Conservation (phyloP, 2,888 invertebrate species). For the Drosophila mercatorum region DNA sequence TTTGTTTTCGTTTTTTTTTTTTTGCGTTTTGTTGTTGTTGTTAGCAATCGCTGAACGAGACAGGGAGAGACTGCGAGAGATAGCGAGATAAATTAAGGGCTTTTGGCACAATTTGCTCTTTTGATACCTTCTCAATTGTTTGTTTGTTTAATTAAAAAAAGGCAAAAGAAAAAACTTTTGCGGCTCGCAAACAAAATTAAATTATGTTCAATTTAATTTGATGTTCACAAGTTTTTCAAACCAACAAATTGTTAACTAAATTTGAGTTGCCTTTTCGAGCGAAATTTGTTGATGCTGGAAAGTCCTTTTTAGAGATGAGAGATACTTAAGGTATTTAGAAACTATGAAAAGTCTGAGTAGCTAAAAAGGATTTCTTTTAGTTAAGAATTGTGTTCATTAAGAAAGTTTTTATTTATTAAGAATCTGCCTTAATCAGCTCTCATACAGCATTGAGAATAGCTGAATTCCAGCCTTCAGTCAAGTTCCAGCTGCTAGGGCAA, state of each 20-base stretch:
- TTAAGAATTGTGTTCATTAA: neutral
- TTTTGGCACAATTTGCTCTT: slow-evolving; percentile 51
- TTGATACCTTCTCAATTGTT: slow-evolving; percentile 60
- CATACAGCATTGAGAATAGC: no score
- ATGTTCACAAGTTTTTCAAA: slow-evolving; percentile 32
- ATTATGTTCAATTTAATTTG: slow-evolving; percentile 74
- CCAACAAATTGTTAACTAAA: neutral
- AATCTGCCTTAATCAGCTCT: no score
- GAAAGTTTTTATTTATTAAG: no score
- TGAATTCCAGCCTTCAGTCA: no score
- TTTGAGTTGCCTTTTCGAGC: neutral
- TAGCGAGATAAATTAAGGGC: slow-evolving; percentile 50
- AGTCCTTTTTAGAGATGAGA: neutral
- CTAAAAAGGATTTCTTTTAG: no score
- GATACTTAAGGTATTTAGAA: neutral
- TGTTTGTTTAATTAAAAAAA: slow-evolving; percentile 76
- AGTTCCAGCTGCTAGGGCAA: no score
- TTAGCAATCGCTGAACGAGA: slow-evolving; percentile 10
- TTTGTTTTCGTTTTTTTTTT: slow-evolving; percentile 13
- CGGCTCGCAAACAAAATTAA: slow-evolving; percentile 64
- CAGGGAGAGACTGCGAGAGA: neutral
- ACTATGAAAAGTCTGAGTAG: neutral
- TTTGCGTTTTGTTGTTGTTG: slow-evolving; percentile 16
- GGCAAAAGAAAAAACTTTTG: slow-evolving; percentile 69
- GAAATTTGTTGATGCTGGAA: neutral